Percentiles rank a stretch among this genome's conserved stretches.
Evolutionary conservation across 2,113 vertebrate genomes (phyloP).

Genomic region (Pseudopipra pipra): DNA sequence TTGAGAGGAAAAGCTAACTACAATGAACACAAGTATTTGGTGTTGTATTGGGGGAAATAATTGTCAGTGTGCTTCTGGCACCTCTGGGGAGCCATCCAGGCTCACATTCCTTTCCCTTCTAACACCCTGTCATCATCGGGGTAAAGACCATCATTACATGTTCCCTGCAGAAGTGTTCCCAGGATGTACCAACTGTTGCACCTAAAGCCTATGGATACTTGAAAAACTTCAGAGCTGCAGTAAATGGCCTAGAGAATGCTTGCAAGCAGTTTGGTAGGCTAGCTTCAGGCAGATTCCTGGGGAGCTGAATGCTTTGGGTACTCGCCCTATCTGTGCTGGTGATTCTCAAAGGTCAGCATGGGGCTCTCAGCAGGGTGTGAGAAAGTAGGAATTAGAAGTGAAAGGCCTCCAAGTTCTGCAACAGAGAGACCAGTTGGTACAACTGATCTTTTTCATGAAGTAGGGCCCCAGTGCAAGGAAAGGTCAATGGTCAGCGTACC

Average conservation of each 20-base stretch:
- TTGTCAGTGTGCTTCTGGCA: constrained; percentile 9
- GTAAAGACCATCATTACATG: constrained; percentile 39
- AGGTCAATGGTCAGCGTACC: neutral
- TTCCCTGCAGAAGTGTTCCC: neutral
- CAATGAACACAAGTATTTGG: neutral
- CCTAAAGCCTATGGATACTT: neutral
- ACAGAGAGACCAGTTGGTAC: fast-evolving
- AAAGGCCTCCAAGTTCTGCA: neutral
- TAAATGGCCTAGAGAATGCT: neutral
- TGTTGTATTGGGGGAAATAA: neutral
- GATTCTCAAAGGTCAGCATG: neutral
- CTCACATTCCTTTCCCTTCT: constrained; percentile 25
- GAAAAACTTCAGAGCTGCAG: neutral
- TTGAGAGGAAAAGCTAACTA: neutral
- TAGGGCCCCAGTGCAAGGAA: neutral
- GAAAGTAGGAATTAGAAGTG: neutral
- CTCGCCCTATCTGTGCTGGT: neutral
- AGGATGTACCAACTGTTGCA: neutral
- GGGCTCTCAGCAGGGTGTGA: neutral
- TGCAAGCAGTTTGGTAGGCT: neutral
- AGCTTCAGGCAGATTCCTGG: neutral
- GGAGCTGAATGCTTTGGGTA: fast-evolving
- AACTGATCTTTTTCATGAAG: neutral
- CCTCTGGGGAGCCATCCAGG: neutral
- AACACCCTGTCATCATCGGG: constrained; percentile 25